Evolutionary conservation across 2,113 vertebrate genomes (phyloP).

Genomic region (Cynopterus brachyotis): DNA sequence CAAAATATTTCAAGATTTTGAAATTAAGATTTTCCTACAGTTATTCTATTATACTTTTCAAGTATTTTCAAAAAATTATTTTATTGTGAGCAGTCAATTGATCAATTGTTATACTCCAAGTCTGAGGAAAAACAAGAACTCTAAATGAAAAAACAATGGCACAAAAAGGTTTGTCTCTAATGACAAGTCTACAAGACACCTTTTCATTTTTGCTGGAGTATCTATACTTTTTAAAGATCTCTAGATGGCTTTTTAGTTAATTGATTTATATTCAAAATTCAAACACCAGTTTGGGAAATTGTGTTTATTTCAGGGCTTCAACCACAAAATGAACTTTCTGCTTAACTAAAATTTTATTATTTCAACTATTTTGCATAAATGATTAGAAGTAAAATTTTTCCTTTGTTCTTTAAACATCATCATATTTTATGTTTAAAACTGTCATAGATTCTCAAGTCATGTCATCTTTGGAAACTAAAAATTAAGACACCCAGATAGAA

Average conservation of each 20-base stretch:
- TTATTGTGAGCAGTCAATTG: not conserved
- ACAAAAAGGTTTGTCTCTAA: not conserved
- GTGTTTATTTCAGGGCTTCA: not conserved
- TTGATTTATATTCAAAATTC: not conserved
- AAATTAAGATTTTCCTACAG: not conserved
- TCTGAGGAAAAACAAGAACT: not conserved
- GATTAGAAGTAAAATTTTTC: not conserved
- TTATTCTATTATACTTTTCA: not conserved
- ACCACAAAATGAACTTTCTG: not conserved
- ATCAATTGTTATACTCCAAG: not conserved
- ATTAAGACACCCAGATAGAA: not conserved
- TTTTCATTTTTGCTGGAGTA: not conserved
- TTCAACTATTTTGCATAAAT: not conserved
- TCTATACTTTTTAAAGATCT: not conserved
- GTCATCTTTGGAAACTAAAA: not conserved
- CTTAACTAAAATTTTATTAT: not conserved
- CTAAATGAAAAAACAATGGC: not conserved
- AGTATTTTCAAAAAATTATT: not conserved
- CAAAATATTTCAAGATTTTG: not conserved
- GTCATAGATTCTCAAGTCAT: not conserved
- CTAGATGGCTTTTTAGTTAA: not conserved
- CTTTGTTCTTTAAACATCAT: not conserved
- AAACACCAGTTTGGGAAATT: conserved; percentile 18
- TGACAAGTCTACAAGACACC: not conserved
- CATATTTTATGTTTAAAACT: not conserved